A percentile compares a stretch with the other conserved stretches of the same genome.
Conservation (phyloP, 2,797 vertebrate species). For the Sylvilagus floridanus region DNA sequence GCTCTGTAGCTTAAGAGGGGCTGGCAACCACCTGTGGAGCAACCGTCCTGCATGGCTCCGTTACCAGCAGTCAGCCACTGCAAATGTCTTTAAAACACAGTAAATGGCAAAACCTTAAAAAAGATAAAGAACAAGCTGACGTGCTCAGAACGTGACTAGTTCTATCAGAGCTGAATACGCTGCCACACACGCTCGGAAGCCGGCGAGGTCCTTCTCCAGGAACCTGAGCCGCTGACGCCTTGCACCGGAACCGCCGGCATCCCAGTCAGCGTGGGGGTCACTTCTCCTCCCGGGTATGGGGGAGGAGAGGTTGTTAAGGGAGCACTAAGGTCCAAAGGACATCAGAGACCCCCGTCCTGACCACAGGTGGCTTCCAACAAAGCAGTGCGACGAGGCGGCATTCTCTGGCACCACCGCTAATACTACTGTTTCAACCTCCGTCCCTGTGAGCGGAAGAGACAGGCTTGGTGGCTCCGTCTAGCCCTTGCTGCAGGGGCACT, state of each 20-base stretch:
- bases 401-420: background rate
- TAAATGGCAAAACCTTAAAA: background rate
- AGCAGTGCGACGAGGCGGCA: background rate
- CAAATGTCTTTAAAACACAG: background rate
- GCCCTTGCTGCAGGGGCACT: background rate
- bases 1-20: too few species aligned
- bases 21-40: fast-evolving
- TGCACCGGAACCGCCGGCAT: fast-evolving
- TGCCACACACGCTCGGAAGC: background rate
- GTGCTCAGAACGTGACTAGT: background rate
- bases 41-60: background rate
- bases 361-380: background rate
- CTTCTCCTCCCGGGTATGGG: fast-evolving
- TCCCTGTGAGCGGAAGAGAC: background rate
- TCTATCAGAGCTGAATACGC: background rate
- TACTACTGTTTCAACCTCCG: background rate
- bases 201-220: background rate
- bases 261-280: background rate
- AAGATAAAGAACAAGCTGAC: background rate
- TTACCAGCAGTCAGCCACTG: background rate
- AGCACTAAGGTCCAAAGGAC: too few species aligned
- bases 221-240: background rate
- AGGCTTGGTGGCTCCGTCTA: background rate
- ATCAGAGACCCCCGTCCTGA: too few species aligned
- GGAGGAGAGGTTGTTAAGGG: background rate